phyloP scores from a whole-genome alignment of 1,140 invertebrate genomes.

The Tetranychus urticae region DNA sequence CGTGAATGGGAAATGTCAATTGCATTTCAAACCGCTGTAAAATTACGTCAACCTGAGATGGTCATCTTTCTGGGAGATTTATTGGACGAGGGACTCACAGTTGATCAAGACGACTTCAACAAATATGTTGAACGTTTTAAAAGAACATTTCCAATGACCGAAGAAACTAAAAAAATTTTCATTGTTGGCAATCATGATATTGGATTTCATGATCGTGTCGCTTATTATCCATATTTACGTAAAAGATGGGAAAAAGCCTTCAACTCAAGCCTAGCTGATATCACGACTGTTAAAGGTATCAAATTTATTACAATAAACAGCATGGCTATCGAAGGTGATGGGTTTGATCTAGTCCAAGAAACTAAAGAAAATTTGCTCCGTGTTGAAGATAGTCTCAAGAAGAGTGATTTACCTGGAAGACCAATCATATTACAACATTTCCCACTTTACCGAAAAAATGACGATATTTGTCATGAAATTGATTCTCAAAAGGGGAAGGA shows the following conservation, averaged over 20 bases:
- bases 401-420: not conserved
- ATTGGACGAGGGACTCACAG: slow-evolving; percentile 85
- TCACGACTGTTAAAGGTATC: slow-evolving; percentile 44
- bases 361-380: slow-evolving; percentile 43
- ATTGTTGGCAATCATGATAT: slow-evolving; percentile 91
- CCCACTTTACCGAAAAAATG: slow-evolving; percentile 69
- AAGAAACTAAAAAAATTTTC: slow-evolving; percentile 40
- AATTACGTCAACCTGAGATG: slow-evolving; percentile 52
- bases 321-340: slow-evolving; percentile 86
- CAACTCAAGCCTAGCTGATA: slow-evolving; percentile 40
- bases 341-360: slow-evolving; percentile 55
- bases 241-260: slow-evolving; percentile 52
- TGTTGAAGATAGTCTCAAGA: slow-evolving; percentile 22
- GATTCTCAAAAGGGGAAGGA: slow-evolving; percentile 46
- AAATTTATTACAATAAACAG: slow-evolving; percentile 73
- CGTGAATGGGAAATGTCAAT: slow-evolving; percentile 95
- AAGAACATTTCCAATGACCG: slow-evolving; percentile 46
- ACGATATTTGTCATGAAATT: slow-evolving; percentile 47
- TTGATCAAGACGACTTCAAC: slow-evolving; percentile 42
- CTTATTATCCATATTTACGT: slow-evolving; percentile 24
- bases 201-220: slow-evolving; percentile 51
- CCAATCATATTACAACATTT: slow-evolving; percentile 41
- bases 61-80: slow-evolving; percentile 48
- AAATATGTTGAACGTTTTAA: slow-evolving; percentile 53
- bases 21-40: slow-evolving; percentile 65